Conservation (phyloP, 2,797 vertebrate genomes). For the Vipera ursinii region DNA sequence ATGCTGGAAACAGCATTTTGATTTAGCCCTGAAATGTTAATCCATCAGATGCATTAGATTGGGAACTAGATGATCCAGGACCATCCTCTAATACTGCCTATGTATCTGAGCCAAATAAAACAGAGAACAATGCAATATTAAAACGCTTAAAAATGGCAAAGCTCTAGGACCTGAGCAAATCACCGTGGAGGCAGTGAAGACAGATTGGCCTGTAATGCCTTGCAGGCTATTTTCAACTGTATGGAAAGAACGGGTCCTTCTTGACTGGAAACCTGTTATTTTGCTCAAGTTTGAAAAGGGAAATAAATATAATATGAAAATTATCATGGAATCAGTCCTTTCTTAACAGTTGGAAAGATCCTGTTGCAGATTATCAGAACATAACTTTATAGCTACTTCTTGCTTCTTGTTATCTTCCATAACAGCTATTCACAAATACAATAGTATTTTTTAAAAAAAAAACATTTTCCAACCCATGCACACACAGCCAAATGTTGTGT, state of each 20-base stretch:
- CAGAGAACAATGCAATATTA: not conserved
- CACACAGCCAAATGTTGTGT: not conserved
- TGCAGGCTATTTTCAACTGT: not conserved
- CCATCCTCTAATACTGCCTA: not conserved
- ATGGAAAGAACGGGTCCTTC: not conserved
- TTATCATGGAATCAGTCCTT: not conserved
- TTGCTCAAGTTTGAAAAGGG: not conserved
- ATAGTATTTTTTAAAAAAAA: not conserved
- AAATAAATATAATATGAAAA: not conserved
- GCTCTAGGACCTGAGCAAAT: not conserved
- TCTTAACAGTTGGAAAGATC: not conserved
- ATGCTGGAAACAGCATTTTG: not conserved
- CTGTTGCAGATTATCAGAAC: not conserved
- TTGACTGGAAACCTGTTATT: not conserved
- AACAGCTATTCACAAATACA: not conserved
- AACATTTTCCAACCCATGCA: not conserved
- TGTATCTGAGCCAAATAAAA: not conserved
- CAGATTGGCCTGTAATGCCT: not conserved
- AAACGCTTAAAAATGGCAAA: not conserved
- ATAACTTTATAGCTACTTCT: not conserved
- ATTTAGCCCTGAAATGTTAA: not conserved
- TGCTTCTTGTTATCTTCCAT: not conserved
- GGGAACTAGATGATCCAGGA: not conserved
- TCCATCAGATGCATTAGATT: not conserved
- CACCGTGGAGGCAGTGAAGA: not conserved